Evolutionary conservation across 2,797 vertebrate species (phyloP).

Genomic region (Babyrousa celebensis): DNA sequence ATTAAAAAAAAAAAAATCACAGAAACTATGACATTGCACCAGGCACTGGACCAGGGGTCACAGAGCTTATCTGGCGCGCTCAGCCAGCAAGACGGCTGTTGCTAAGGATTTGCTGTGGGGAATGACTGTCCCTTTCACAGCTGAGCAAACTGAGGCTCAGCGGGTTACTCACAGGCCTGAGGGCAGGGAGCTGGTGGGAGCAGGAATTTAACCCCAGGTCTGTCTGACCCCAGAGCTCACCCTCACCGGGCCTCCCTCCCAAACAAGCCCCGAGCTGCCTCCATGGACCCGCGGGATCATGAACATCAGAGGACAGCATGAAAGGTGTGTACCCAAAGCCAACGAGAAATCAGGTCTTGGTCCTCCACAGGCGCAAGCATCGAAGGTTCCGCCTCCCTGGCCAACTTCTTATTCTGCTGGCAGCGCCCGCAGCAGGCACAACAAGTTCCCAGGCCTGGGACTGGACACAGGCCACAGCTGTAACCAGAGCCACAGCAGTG

Average conservation of each 20-base stretch:
- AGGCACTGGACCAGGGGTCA: not conserved
- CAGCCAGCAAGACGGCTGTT: not conserved
- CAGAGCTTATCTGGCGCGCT: not conserved
- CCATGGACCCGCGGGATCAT: not conserved
- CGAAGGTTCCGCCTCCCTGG: conserved; percentile 5
- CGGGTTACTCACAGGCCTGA: conserved; percentile 8
- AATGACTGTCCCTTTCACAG: not conserved
- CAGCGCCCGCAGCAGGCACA: no score
- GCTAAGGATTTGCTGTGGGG: not conserved
- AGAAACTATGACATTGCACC: not conserved
- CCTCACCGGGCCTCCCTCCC: not conserved
- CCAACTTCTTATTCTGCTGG: not conserved
- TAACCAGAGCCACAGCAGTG: no score
- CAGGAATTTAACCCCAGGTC: not conserved
- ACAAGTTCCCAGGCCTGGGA: no score
- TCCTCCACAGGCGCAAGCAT: conserved; percentile 23
- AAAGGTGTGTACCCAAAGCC: conserved; percentile 57
- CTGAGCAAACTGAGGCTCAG: not conserved
- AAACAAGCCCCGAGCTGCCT: not conserved
- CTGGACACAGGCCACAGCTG: no score
- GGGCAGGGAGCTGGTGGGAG: not conserved
- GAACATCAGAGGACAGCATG: conserved; percentile 10
- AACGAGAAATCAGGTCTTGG: conserved; percentile 60
- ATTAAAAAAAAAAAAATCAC: conserved; percentile 6
- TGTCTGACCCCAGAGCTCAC: not conserved